A percentile compares a stretch with the other conserved stretches of the same genome.
phyloP scores from a whole-genome alignment of 2,797 vertebrate genomes.

The Acanthurus tractus region DNA sequence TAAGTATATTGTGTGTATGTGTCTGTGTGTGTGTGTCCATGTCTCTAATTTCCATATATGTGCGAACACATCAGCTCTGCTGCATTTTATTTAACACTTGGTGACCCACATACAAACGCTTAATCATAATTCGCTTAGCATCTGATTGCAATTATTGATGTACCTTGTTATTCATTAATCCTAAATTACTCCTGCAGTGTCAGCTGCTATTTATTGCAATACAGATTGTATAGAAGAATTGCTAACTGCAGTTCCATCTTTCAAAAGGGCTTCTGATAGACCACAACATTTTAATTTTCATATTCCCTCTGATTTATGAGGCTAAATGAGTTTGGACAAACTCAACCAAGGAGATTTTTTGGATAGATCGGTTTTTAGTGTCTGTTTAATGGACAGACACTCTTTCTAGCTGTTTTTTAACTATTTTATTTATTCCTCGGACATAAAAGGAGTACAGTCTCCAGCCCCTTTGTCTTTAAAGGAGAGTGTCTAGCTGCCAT shows the following conservation, averaged over 20 bases:
- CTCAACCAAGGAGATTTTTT: constrained; percentile 15
- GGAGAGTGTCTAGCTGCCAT: constrained; percentile 79
- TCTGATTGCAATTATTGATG: constrained; percentile 59
- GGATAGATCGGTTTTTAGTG: constrained; percentile 16
- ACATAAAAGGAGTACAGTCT: constrained; percentile 68
- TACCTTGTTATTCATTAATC: constrained; percentile 47
- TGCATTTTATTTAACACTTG: constrained; percentile 40
- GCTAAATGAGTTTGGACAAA: constrained; percentile 22
- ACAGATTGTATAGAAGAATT: constrained; percentile 16
- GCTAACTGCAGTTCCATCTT: constrained; percentile 17
- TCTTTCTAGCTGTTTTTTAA: constrained; percentile 43
- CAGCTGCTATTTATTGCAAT: constrained; percentile 35
- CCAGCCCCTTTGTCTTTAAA: constrained; percentile 80
- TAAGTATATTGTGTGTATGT: constrained; percentile 42
- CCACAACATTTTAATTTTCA: constrained; percentile 17
- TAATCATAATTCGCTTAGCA: constrained; percentile 51
- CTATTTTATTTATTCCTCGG: constrained; percentile 57
- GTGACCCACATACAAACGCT: constrained; percentile 43
- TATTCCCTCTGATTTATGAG: constrained; percentile 27
- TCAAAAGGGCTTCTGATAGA: constrained; percentile 6
- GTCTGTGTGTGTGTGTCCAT: constrained; percentile 8
- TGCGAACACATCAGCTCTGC: constrained; percentile 15
- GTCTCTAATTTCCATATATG: constrained; percentile 12
- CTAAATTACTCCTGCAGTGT: constrained; percentile 36
- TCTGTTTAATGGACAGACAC: constrained; percentile 21